Evolutionary conservation across 2,113 vertebrate genomes (phyloP).

Genomic region (Alethe castanea): DNA sequence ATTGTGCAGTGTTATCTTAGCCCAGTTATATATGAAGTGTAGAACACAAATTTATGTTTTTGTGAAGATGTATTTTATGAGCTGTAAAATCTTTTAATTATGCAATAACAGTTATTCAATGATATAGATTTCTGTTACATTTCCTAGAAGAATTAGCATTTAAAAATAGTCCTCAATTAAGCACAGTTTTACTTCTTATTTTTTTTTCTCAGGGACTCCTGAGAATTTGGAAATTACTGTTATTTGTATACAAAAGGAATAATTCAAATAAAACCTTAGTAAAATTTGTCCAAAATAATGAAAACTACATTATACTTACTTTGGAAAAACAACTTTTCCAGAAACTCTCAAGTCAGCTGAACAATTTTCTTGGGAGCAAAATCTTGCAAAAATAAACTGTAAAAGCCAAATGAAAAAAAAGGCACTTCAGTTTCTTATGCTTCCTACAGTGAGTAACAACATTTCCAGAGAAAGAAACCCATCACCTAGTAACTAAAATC

Average conservation of each 20-base stretch:
- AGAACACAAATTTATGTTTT: neutral
- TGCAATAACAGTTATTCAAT: neutral
- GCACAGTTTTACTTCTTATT: neutral
- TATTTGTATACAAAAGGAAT: neutral
- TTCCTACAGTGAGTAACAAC: neutral
- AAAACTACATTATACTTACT: slow-evolving; percentile 78
- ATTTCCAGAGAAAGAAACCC: neutral
- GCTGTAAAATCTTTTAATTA: neutral
- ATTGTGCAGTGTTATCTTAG: neutral
- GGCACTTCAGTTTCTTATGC: neutral
- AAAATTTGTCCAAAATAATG: neutral
- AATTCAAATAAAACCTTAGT: neutral
- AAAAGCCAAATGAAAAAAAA: neutral
- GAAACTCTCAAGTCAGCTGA: slow-evolving; percentile 89
- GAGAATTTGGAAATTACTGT: neutral
- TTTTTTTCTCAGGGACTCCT: neutral
- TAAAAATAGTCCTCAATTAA: neutral
- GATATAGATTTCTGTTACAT: neutral
- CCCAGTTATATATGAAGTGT: neutral
- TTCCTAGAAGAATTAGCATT: neutral
- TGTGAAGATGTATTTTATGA: neutral
- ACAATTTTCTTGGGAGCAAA: slow-evolving; percentile 86
- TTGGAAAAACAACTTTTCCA: slow-evolving; percentile 80
- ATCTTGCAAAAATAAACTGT: slow-evolving; percentile 88
- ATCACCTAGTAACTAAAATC: neutral